Evolutionary conservation across 2,113 vertebrate genomes (phyloP).

Genomic region (Noturus placidus): DNA sequence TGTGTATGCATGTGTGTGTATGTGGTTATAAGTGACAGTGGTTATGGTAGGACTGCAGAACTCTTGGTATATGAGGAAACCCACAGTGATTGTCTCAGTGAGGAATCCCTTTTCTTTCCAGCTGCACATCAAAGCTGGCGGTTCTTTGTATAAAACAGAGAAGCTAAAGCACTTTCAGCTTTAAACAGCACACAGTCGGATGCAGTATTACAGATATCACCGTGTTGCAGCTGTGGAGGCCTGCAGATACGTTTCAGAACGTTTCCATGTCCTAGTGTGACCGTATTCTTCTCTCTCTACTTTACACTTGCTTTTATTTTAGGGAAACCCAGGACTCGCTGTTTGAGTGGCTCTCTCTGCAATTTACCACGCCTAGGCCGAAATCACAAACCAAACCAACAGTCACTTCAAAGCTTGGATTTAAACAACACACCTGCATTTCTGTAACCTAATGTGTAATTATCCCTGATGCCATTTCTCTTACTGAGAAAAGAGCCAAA

Average conservation of each 20-base stretch:
- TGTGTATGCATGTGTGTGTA: background rate
- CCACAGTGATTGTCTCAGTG: conserved; percentile 54
- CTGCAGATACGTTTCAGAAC: conserved; percentile 24
- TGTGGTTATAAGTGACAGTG: background rate
- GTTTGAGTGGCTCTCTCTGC: conserved; percentile 28
- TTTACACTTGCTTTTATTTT: conserved; percentile 15
- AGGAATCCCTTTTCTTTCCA: conserved; percentile 61
- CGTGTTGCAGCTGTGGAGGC: background rate
- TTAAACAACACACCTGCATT: background rate
- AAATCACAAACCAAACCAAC: conserved; percentile 41
- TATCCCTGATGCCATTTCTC: background rate
- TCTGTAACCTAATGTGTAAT: background rate
- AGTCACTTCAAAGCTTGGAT: background rate
- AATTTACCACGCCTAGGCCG: conserved; percentile 26
- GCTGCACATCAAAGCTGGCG: conserved; percentile 69
- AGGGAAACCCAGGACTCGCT: conserved; percentile 16
- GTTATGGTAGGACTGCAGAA: background rate
- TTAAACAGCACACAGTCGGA: conserved; percentile 44
- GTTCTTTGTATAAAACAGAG: conserved; percentile 61
- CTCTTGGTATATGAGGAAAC: background rate
- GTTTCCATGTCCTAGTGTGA: conserved; percentile 2
- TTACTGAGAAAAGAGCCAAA: background rate
- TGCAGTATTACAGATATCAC: conserved; percentile 11
- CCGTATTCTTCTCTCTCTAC: background rate
- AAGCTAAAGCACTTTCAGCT: conserved; percentile 63